These are phyloP conservation scores for Chydorus sphaericus DNA, from an alignment of 2,888 invertebrate species.

Conservation along the genomic window DNA sequence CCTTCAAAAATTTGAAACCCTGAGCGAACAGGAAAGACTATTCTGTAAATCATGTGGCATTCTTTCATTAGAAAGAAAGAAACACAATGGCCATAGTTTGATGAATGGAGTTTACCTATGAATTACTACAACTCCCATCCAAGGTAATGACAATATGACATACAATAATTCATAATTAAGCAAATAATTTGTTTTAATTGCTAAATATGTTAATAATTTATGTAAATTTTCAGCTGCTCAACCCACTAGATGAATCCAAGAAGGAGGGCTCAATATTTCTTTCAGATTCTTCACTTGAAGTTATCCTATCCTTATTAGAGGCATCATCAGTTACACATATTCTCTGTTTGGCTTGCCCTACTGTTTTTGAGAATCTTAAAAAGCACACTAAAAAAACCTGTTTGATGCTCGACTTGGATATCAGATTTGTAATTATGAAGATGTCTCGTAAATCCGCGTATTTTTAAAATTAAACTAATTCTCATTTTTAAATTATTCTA, in stretches of 20 bases:
- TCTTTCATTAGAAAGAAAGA: background rate
- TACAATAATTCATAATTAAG: too few species aligned
- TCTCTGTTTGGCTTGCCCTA: background rate
- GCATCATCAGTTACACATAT: conserved; percentile 27
- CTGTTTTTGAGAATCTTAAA: background rate
- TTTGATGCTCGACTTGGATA: background rate
- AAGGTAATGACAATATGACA: background rate
- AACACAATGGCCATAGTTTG: background rate
- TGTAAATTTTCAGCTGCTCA: conserved; percentile 35
- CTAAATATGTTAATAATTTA: background rate
- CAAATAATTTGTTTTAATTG: background rate
- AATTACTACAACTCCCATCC: background rate
- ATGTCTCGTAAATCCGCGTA: background rate
- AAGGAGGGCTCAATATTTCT: conserved; percentile 82
- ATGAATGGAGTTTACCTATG: background rate
- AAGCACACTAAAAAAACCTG: background rate
- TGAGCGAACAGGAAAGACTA: background rate
- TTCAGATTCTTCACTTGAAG: conserved; percentile 45
- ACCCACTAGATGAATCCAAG: conserved; percentile 53
- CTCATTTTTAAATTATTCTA: conserved; percentile 24
- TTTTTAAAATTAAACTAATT: too few species aligned
- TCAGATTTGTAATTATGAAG: background rate
- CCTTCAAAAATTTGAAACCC: conserved; percentile 31
- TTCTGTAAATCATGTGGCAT: background rate
- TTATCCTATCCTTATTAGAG: conserved; percentile 45